These are phyloP conservation scores for Pipistrellus nathusii DNA, from an alignment of 2,797 vertebrate species.

Conservation along the genomic window DNA sequence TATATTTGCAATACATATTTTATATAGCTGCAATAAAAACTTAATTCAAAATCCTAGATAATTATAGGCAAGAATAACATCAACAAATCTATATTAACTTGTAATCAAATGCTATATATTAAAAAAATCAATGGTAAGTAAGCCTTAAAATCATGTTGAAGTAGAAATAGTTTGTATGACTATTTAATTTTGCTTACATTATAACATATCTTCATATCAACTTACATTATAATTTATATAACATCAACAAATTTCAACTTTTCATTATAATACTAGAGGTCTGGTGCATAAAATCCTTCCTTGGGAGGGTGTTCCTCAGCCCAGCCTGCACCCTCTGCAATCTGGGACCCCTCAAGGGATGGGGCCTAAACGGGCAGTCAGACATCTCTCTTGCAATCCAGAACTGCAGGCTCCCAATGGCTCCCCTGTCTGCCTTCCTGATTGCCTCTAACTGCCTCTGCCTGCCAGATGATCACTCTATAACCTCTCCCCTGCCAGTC, in stretches of 20 bases:
- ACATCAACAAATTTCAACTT: not conserved
- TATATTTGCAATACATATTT: not conserved
- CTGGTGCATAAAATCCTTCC: too few relatives aligned
- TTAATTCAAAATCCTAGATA: not conserved
- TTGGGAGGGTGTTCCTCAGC: too few relatives aligned
- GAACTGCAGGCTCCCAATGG: too few relatives aligned
- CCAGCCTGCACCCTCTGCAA: too few relatives aligned
- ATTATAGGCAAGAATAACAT: not conserved
- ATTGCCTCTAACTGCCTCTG: too few relatives aligned
- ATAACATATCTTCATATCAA: not conserved
- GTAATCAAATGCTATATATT: not conserved
- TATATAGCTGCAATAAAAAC: not conserved
- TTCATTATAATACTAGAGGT: not conserved
- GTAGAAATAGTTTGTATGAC: not conserved
- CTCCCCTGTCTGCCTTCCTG: too few relatives aligned
- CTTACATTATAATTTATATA: not conserved
- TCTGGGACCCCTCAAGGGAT: too few relatives aligned
- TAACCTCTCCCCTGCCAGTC: too few relatives aligned
- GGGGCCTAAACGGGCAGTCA: too few relatives aligned
- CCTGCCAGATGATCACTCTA: too few relatives aligned
- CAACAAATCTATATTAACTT: not conserved
- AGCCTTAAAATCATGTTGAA: not conserved
- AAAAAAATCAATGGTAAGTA: not conserved
- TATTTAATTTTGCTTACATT: not conserved
- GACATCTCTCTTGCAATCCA: too few relatives aligned